Evolutionary conservation across 2,113 vertebrate species (phyloP), one percentile per base, ranked within the genome.

Genomic region (Hylia prasina): DNA sequence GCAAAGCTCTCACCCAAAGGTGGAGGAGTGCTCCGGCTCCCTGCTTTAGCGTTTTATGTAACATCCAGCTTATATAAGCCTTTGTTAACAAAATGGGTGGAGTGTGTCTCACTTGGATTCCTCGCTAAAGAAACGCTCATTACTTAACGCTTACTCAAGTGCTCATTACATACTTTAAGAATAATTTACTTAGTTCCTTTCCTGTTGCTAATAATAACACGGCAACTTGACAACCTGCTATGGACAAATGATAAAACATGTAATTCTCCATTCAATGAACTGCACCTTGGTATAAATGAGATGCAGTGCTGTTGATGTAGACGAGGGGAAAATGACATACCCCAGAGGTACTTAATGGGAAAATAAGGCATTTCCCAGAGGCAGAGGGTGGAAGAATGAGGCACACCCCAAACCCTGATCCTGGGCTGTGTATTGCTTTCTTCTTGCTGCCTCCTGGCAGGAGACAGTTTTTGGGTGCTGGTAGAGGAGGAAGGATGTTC

Each of bases 11-110:
- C 80, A 37, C 47, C 72, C 83, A n/a, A 95, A 95, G 89, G 65
- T 87, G 93, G 73, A 44, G 81, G 95, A 97, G 81, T 53, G 79
- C 81, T 92, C 80, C 0, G 0, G 51, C 87, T 95, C 93, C 91
- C 24, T 89, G 6, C 91, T 95, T 69, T 33, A 33, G 70, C 50
- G 57, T 50, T 96, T 96, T 97, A 96, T 91, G 63, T 96, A 96
- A 96, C 91, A 79, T 17, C 61, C 75, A 72, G 61, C 81, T 97
- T 97, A 96, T 71, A 53, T 96, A 97, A 97, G 91, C 83, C 70
- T 97, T 97, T 95, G 93, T 13, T 89, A 78, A n/a, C 77, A 13
- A 45, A 95, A 93, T 82, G 93, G 94, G 95, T 87, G 93, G 93
- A 89, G 77, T 2, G 0, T 57, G 63, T 80, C 94, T 93, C 13